Percentiles rank a stretch among this genome's conserved stretches.
phyloP scores from a whole-genome alignment of 2,888 invertebrate genomes.

The Cheilosia grossa region DNA sequence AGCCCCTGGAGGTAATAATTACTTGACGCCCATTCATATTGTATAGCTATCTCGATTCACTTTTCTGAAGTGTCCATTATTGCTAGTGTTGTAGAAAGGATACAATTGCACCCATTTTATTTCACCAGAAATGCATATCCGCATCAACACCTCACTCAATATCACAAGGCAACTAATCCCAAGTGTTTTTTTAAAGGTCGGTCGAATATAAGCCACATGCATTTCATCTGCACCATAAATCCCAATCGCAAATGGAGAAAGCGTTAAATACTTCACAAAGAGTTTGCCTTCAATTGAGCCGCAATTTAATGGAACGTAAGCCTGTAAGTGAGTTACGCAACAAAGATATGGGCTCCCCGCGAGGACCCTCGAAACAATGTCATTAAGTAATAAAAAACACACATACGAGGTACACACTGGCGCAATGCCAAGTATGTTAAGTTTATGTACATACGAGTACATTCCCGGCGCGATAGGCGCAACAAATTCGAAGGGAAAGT shows the following conservation, averaged over 20 bases:
- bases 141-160: no score
- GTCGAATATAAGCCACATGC: background rate
- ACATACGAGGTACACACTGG: background rate
- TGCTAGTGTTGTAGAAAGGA: no score
- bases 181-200: no score
- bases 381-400: slow-evolving; percentile 41
- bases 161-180: no score
- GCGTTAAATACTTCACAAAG: slow-evolving; percentile 35
- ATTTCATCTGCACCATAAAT: slow-evolving; percentile 2
- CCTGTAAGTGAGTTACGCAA: slow-evolving; percentile 42
- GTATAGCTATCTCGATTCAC: no score
- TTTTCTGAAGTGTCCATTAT: no score
- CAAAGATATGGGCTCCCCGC: background rate
- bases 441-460: slow-evolving; percentile 15
- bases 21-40: no score
- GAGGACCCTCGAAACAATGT: background rate
- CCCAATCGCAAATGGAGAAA: slow-evolving; percentile 43
- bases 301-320: slow-evolving; percentile 25
- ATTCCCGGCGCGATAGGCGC: slow-evolving; percentile 19
- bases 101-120: no score
- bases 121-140: no score
- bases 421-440: slow-evolving; percentile 30
- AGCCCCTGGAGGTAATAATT: no score
- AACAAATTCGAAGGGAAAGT: slow-evolving; percentile 52
- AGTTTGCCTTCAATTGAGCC: slow-evolving; percentile 35